A percentile compares a stretch with the other conserved stretches of the same genome.
Evolutionary conservation across 2,113 vertebrate genomes (phyloP).

Genomic region (Leucopsar rothschildi): DNA sequence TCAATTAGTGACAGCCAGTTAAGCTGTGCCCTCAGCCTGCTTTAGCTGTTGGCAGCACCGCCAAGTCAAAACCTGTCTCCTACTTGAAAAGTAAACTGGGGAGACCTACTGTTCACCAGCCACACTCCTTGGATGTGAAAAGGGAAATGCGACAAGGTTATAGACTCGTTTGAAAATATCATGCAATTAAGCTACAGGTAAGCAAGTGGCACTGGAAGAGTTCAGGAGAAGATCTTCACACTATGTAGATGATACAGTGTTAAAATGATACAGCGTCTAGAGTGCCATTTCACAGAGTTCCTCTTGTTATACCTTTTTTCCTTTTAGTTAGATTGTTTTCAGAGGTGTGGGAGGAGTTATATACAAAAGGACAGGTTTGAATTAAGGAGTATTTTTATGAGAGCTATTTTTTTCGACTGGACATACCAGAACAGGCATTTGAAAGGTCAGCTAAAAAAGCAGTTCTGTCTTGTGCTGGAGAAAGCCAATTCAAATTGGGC

Average conservation of each 20-base stretch:
- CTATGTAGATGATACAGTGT: neutral
- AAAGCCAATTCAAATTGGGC: neutral
- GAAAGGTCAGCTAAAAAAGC: neutral
- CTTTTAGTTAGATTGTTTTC: neutral
- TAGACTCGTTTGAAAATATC: neutral
- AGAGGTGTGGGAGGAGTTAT: neutral
- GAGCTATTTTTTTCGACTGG: neutral
- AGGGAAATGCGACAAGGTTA: neutral
- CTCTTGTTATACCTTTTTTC: neutral
- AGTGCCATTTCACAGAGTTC: neutral
- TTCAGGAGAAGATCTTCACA: neutral
- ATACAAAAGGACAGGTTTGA: neutral
- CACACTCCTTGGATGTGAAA: neutral
- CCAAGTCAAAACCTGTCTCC: neutral
- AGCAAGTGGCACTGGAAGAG: neutral
- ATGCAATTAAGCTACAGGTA: neutral
- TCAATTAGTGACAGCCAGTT: conserved; percentile 32
- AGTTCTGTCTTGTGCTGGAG: neutral
- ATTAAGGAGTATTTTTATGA: neutral
- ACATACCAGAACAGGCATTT: neutral
- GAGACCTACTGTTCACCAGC: neutral
- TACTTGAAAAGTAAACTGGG: neutral
- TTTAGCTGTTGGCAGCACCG: neutral
- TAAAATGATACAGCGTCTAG: neutral
- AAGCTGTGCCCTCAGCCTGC: neutral